Evolutionary conservation across 2,113 vertebrate genomes (phyloP).

Genomic region (Elephas maximus): DNA sequence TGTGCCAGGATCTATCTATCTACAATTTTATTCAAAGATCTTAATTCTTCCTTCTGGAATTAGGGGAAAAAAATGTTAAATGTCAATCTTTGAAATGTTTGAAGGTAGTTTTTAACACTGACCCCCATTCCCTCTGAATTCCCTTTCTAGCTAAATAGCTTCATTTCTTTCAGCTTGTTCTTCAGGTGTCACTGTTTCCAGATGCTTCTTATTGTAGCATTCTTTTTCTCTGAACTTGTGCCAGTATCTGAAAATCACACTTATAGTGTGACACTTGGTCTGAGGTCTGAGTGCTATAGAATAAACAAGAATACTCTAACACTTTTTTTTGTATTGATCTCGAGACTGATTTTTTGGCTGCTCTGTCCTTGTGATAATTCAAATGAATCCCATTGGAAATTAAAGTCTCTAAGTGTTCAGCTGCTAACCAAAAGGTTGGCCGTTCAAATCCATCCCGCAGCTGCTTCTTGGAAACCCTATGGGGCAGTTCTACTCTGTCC

Average conservation of each 20-base stretch:
- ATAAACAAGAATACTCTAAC: neutral
- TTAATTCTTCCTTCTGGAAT: neutral
- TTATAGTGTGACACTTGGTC: neutral
- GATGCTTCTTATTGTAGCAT: neutral
- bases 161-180: neutral
- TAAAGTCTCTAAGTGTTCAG: neutral
- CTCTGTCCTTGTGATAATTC: neutral
- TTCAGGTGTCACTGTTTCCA: neutral
- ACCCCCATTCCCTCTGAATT: neutral
- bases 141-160: neutral
- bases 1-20: neutral
- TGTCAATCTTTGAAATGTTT: neutral
- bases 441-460: too few species aligned
- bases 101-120: conserved; percentile 1
- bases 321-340: neutral
- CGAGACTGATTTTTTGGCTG: neutral
- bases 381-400: neutral
- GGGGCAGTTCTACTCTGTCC: too few species aligned
- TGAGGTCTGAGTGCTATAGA: neutral
- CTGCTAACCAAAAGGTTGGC: too few species aligned
- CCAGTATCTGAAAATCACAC: neutral
- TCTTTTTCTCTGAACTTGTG: conserved; percentile 25
- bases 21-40: neutral
- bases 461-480: too few species aligned
- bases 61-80: neutral